A percentile compares a stretch with the other conserved stretches of the same genome.
Conservation (phyloP, 2,888 invertebrate species). For the Globia sparganii region DNA sequence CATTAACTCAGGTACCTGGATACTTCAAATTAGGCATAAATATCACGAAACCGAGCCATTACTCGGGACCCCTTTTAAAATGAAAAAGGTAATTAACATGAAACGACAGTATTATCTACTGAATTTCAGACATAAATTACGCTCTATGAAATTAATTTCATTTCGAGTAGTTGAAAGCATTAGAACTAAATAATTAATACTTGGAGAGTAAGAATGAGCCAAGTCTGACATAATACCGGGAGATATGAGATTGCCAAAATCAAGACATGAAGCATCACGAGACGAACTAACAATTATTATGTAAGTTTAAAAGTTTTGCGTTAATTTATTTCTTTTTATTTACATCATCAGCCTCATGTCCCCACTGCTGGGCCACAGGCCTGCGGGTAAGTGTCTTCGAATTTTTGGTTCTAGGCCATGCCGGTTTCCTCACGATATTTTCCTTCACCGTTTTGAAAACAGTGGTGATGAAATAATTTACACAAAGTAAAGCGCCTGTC, state of each 20-base stretch:
- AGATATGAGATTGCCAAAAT: slow-evolving; percentile 69
- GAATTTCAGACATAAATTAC: slow-evolving; percentile 64
- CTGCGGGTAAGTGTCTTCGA: no score
- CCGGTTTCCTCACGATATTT: no score
- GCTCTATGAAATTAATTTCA: slow-evolving; percentile 62
- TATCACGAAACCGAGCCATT: slow-evolving; percentile 47
- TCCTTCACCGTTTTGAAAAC: no score
- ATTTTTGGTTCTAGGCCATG: no score
- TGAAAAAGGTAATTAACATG: slow-evolving; percentile 63
- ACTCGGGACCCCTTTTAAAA: slow-evolving; percentile 50
- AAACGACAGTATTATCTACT: slow-evolving; percentile 57
- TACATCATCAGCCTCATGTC: slow-evolving; percentile 1
- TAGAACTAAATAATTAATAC: slow-evolving; percentile 70
- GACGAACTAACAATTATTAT: slow-evolving; percentile 55
- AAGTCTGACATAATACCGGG: slow-evolving; percentile 70
- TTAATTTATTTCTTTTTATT: slow-evolving; percentile 26
- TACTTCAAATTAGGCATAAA: slow-evolving; percentile 52
- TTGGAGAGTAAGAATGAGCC: slow-evolving; percentile 69
- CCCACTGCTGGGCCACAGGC: no score
- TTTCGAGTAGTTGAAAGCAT: slow-evolving; percentile 61
- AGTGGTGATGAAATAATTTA: no score
- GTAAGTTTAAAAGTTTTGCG: slow-evolving; percentile 49
- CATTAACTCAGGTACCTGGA: slow-evolving; percentile 30
- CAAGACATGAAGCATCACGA: slow-evolving; percentile 43
- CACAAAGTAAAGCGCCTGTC: no score